Base-by-base conservation (phyloP, 2,888 invertebrate species). In the Cephus pygmeus region DNA sequence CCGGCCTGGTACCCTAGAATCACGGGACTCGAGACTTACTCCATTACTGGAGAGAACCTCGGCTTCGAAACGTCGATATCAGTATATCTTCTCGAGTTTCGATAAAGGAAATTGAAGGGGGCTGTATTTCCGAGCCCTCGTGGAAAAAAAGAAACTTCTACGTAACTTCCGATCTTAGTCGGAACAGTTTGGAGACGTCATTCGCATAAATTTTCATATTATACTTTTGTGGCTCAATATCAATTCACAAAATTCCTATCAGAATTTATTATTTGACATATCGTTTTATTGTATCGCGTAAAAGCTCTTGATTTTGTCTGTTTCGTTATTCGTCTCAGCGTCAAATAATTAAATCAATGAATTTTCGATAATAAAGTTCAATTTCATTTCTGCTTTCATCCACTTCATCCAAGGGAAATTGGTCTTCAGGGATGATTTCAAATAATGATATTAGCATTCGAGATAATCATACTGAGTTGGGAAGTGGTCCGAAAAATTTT, bases 1-100 rank as follows among this genome's bases (percentile, higher is more conserved):
- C 79, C 78, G 77, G 77, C 76, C 79, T 73, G 80, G 78, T 75
- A 79, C 73, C 79, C 79, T 40, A 78, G 80, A 76, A 73, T 77
- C 75, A 69, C 69, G 75, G 75, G 31, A 34, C 74, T 71, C 74
- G 35, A 34, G 74, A 34, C 34, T 71, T 34, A 33, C 34, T 34
- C 12, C 34, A 33, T 71, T 71, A 71, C 3, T 71, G 71, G 31
- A 71, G 71, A 71, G 71, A 33, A 31, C 71, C 12, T 33, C 31
- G 33, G 12, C 71, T 71, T 71, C 12, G 33, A 71, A 71, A 71
- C 34, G 33, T 34, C 31, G 71, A 71, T 71, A 71, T 71, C 31
- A 34, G 34, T 34, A 34, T 33, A 71, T 34, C 71, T 71, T 34
- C 71, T 71, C 31, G 12, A 71, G 71, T 71, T 71, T 71, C 71